Base-by-base conservation (phyloP, 2,888 invertebrate genomes). In the Uloborus plumipes region DNA sequence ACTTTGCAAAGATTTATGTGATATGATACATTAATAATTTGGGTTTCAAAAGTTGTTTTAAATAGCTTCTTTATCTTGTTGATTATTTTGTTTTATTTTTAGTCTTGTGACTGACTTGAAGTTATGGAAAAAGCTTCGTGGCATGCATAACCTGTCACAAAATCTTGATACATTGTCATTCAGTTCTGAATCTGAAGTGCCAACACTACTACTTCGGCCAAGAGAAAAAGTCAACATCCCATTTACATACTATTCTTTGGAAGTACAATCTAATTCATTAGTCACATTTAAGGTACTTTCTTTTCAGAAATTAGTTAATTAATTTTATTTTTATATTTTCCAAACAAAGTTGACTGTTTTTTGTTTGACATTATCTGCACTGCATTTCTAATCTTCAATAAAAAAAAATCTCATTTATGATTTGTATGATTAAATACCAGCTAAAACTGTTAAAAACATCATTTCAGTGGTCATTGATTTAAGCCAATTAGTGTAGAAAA, bases 191-290 rank as follows among this genome's bases (percentile, higher is more conserved):
- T 87, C 87, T 74, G 85, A 72, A 22, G 81, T 70, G 22, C 83
- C 84, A 15, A 76, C 85, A 85, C 86, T 90, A 39, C 88, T 89
- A 85, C 86, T 90, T 16, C 86, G 89, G 70, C 88, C 89, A 13
- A 89, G 89, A 79, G 89, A 90, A 86, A 88, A 87, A 14, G 88
- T 89, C 59, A 86, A 88, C 78, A 87, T 90, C 49, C 90, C 89
- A 9, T 89, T 90, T 85, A 88, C 88, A 77, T 89, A 88, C 78
- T 87, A 88, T 86, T 87, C 84, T 87, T 87, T 62, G 13, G 22
- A 64, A 6, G 39, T 50, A 13, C 80, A 74, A 16, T 53, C 64
- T 62, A 81, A 58, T 74, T 74, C 69, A 18, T 20, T 74, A n/a
- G 80, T 75, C 62, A 20, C 65, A 47, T 81, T 81, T 31, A 81